Base-by-base conservation (phyloP, 1,140 invertebrate genomes). In the Acromyrmex heyeri region DNA sequence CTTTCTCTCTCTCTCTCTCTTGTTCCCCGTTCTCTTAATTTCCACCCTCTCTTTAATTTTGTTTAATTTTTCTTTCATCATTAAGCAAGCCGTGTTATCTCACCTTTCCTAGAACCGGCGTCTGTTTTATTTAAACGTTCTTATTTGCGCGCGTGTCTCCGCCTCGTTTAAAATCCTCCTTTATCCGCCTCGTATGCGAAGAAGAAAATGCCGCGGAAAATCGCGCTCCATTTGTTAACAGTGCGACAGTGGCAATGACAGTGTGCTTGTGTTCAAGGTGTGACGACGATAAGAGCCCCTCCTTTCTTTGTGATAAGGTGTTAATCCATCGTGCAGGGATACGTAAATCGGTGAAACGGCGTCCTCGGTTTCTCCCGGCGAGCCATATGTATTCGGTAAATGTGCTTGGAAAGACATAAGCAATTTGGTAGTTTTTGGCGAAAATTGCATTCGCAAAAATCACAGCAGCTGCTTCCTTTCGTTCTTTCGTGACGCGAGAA, bases 1-100 rank as follows among this genome's bases (percentile, higher is more conserved):
- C 75, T 38, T 16, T 86, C 67, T 67, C 55, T 87, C 76, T 85
- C 81, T 76, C 61, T 81, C 69, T 18, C 7, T 83, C 53, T 72
- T 70, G 69, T 70, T 78, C 59, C 76, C 48, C 76, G 64, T 87
- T 72, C 8, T 38, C 53, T 75, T 69, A 78, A 79, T 48, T 65
- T 67, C 14, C 62, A n/a, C 30, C 3, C 10, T 18, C 21, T 18
- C 24, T 16, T 16, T 48, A 70, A 73, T 7, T 73, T 59, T 14
- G 30, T 82, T 72, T 10, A 62, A 5, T 73, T 82, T 73, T 59
- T 73, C 67, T 30, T 73, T 1, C 18, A 34, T 72, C 24, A 18
- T 82, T 72, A 82, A 82, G 5, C 38, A n/a, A 30, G 38, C 18
- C 53, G 16, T 48, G 65, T 70, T 82, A 48, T 82, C 38, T 44